These are phyloP conservation scores for Dicerorhinus sumatrensis DNA, from an alignment of 2,113 vertebrate genomes.

Conservation along the genomic window DNA sequence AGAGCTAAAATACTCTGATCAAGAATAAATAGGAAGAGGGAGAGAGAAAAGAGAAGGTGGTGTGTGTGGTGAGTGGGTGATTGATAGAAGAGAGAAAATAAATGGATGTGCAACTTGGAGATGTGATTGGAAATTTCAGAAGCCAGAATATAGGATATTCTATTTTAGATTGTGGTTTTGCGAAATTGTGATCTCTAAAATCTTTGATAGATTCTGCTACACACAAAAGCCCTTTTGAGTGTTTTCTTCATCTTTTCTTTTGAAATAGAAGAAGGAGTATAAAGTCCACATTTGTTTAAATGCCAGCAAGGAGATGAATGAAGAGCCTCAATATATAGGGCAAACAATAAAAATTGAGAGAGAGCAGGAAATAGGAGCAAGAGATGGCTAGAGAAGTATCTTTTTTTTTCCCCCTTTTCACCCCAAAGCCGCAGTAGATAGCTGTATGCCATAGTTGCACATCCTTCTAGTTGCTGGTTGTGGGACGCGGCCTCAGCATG, in stretches of 20 bases:
- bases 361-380: background rate
- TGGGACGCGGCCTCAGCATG: too few relatives aligned
- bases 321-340: background rate
- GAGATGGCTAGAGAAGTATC: background rate
- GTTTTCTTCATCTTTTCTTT: slow-evolving; percentile 16
- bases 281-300: background rate
- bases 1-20: background rate
- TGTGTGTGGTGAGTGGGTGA: fast-evolving
- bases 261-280: background rate
- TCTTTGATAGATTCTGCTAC: background rate
- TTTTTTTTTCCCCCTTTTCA: background rate
- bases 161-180: background rate
- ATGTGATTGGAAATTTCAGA: background rate
- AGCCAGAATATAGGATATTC: background rate
- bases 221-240: background rate
- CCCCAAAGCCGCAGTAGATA: too few relatives aligned
- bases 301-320: background rate
- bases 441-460: too few relatives aligned
- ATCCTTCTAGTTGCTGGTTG: too few relatives aligned
- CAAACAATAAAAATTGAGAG: background rate
- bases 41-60: background rate
- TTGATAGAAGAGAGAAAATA: background rate
- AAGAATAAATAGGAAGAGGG: background rate
- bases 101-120: background rate
- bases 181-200: background rate